Conservation (phyloP, 2,113 vertebrate genomes). For the Crotalus viridis region DNA sequence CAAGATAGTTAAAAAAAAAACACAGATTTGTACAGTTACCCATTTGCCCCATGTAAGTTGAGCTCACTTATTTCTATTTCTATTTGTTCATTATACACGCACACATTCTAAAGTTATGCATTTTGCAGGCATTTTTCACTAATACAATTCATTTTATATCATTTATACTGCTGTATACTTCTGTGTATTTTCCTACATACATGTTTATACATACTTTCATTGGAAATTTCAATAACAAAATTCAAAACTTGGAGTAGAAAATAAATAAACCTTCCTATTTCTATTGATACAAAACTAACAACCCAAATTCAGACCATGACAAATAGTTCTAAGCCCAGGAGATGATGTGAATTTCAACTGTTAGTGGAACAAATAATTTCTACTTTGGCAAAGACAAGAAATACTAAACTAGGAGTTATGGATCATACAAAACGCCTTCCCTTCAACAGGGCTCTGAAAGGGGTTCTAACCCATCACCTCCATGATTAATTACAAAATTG, state of each 20-base stretch:
- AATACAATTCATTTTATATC: neutral
- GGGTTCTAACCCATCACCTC: conserved; percentile 1
- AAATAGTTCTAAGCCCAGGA: neutral
- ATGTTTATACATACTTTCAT: neutral
- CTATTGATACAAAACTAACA: neutral
- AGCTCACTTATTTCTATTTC: neutral
- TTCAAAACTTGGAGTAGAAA: neutral
- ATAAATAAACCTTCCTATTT: neutral
- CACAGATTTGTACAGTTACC: neutral
- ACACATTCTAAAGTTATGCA: neutral
- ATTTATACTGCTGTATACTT: neutral
- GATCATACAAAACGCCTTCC: neutral
- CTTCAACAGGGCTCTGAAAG: conserved; percentile 12
- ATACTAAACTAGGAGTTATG: neutral
- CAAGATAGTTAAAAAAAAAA: neutral
- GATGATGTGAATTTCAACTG: neutral
- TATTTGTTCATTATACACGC: neutral
- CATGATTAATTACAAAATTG: conserved; percentile 21
- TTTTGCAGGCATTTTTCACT: neutral
- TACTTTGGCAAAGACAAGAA: conserved; percentile 11
- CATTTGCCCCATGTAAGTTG: neutral
- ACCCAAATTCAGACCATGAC: neutral
- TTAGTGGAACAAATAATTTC: neutral
- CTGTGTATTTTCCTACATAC: neutral
- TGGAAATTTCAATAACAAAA: neutral